Base-by-base conservation (phyloP, 2,888 invertebrate genomes). In the Chaetoderma sp. region DNA sequence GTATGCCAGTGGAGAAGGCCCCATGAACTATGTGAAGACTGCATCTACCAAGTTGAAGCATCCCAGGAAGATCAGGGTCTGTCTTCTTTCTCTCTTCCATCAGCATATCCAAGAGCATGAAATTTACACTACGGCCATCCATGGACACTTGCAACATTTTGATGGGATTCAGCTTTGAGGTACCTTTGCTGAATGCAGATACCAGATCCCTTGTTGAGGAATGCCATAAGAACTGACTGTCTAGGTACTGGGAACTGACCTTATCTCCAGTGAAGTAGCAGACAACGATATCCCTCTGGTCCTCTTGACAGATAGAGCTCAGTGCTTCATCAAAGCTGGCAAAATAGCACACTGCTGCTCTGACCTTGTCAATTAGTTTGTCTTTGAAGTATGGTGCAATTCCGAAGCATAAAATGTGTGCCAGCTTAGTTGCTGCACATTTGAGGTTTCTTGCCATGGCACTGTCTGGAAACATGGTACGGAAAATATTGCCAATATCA, bases 1-100 rank as follows among this genome's bases (percentile, higher is more conserved):
- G 60, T 8, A 75, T 63, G 1, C 75, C 79, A 4, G 77, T 69
- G 67, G 76, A 76, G 27, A 81, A 79, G 18, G 77, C 73, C 21
- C 77, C 74, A 67, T 83, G 76, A 16, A 80, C 60, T 25, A 70
- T 68, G 60, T 82, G 81, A 6, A 83, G 65, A 27, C 78, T 77
- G 56, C 81, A 83, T 47, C 69, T 73, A 23, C 79, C 79, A 18
- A 80, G 60, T 18, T 79, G 67, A n/a, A 82, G 39, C 10, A 77
- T 25, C 13, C n/a, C n/a, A n/a, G 25, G 10, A 5, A 4, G 23
- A 23, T 8, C 49, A n/a, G n/a, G n/a, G n/a, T n/a, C n/a, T n/a
- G n/a, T n/a, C n/a, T n/a, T n/a, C 16, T 25, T 2, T 4, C 27
- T 3, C 21, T 5, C 49, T 8, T 47, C 23, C 27, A 36, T 6